phyloP scores from a whole-genome alignment of 2,113 vertebrate genomes.

The Cochlearius cochlearius region DNA sequence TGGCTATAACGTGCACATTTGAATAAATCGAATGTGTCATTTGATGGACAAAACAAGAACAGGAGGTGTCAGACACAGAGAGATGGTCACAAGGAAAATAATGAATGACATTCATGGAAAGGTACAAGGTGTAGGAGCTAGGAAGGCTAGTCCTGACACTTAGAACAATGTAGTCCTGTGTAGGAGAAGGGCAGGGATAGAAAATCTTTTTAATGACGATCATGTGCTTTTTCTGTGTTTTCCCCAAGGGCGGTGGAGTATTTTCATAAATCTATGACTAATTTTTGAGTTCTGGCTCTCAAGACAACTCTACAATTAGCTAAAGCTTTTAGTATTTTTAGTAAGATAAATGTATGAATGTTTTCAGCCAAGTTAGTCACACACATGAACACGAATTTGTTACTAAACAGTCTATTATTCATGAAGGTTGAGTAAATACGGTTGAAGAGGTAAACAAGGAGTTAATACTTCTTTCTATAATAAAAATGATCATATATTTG shows the following conservation, averaged over 20 bases:
- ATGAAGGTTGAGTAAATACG: background rate
- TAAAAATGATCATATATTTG: background rate
- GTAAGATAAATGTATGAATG: background rate
- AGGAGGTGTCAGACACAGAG: background rate
- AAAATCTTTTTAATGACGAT: background rate
- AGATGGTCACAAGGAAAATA: background rate
- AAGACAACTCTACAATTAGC: slow-evolving; percentile 1
- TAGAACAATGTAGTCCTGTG: background rate
- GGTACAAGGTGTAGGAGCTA: background rate
- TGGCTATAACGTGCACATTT: background rate
- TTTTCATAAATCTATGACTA: slow-evolving; percentile 23
- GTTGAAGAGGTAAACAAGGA: background rate
- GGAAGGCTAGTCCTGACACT: background rate
- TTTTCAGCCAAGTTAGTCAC: background rate
- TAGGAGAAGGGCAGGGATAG: background rate
- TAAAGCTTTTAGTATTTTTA: slow-evolving; percentile 8
- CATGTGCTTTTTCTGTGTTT: slow-evolving; percentile 22
- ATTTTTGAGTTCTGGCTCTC: background rate
- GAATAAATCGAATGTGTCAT: too few relatives aligned
- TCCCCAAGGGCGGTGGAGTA: background rate
- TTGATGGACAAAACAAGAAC: background rate
- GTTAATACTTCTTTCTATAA: background rate
- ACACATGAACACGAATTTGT: background rate
- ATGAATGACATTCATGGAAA: background rate
- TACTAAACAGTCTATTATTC: background rate